Conservation (phyloP, 1,140 invertebrate species). For the Drosophila ogumai region DNA sequence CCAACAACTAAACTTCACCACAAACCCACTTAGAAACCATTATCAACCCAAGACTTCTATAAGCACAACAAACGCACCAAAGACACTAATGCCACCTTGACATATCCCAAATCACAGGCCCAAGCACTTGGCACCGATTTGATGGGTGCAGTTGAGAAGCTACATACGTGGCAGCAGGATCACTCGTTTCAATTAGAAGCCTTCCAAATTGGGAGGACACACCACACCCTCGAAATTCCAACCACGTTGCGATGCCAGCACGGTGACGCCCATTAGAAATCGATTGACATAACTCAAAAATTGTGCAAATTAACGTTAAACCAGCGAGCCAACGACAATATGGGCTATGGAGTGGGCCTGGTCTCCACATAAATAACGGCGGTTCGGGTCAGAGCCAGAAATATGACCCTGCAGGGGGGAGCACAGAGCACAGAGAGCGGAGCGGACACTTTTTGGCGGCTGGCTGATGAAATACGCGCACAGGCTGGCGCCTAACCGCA, state of each 20-base stretch:
- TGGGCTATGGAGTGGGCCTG: slow-evolving; percentile 6
- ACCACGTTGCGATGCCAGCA: not conserved
- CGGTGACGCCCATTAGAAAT: slow-evolving; percentile 19
- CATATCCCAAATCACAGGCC: slow-evolving; percentile 1
- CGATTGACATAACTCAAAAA: slow-evolving; percentile 24
- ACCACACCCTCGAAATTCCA: slow-evolving; percentile 4
- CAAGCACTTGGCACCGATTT: slow-evolving; percentile 2
- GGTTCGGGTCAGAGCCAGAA: slow-evolving; percentile 15
- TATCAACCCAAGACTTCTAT: not conserved
- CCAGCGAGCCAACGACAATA: slow-evolving; percentile 21
- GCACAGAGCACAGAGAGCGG: not conserved
- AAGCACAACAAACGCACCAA: not conserved
- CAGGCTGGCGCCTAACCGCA: slow-evolving; percentile 61
- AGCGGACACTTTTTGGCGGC: slow-evolving; percentile 48
- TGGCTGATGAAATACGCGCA: slow-evolving; percentile 60
- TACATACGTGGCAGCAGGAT: not conserved
- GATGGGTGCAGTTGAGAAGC: not conserved
- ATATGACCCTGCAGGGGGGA: not conserved
- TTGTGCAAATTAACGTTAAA: slow-evolving; percentile 24
- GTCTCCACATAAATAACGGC: slow-evolving; percentile 16
- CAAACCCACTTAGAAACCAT: not conserved
- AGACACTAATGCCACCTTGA: slow-evolving; percentile 4
- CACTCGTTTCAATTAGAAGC: slow-evolving; percentile 16
- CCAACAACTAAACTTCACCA: not conserved
- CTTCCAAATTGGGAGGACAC: slow-evolving; percentile 5